Evolutionary conservation across 2,797 vertebrate species (phyloP), one percentile per base, ranked within the genome.

Genomic region (Ptychobarbus kaznakovi): DNA sequence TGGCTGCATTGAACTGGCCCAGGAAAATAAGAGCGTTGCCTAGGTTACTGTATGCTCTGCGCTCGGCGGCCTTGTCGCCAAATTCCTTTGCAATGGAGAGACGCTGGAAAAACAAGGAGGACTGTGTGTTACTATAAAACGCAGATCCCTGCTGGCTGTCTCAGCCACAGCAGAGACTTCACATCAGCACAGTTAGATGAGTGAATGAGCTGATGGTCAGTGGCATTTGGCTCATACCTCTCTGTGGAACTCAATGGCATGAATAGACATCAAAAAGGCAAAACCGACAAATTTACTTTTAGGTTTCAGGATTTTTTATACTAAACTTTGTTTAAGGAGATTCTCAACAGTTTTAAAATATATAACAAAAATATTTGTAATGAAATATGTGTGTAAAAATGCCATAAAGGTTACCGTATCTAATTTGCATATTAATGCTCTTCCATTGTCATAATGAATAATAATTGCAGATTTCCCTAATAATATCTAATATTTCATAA

Each of bases 41-140:
- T 42, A 99, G 94, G 91, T 99, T 99, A 93, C 98, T 99, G 95
- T 98, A 98, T 0, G 98, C 98, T 74, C 98, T 92, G 74, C 97
- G 91, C 90, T 99, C 98, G 0, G 98, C 98, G 0, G 97, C 97
- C 93, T 97, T 98, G 94, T 99, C 98, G 78, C 98, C 98, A 63
- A 99, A 99, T 89, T 99, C 98, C 94, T 99, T 99, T 20, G 98
- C 98, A 0, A 99, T 99, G 90, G 98, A 96, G 20, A 99, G 96
- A 85, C 98, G 94, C 98, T 99, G 94, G 68, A 53, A 79, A 80
- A 84, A 78, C 73, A 78, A 84, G 46, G 15, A 84, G 49, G 49
- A 18, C 53, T 84, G 63, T 83, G 58, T 76, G 72, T 76, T 38
- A 75, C 58, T 83, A 63, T 65, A 16, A 75, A 38, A 73, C 42